These are phyloP conservation scores for Caenorhabditis zanzibari DNA, from an alignment of 2,888 invertebrate species.

Conservation along the genomic window DNA sequence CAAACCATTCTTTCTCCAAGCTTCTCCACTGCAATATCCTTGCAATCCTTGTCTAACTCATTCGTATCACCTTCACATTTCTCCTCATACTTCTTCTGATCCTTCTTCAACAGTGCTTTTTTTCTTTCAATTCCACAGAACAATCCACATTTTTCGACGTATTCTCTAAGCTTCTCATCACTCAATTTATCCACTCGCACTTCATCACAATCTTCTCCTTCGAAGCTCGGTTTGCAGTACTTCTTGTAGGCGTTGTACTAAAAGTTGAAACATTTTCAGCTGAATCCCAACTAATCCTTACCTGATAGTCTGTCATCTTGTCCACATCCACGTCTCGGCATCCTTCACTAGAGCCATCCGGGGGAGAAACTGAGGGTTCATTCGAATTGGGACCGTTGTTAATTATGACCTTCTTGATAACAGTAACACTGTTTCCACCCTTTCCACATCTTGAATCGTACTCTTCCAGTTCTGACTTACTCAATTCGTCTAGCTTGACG, in stretches of 20 bases:
- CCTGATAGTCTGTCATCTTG: conserved; percentile 18
- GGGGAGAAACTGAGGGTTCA: background rate
- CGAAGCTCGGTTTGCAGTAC: conserved; percentile 23
- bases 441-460: background rate
- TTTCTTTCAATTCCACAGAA: conserved; percentile 47
- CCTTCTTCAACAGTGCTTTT: conserved; percentile 17
- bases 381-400: background rate
- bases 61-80: conserved; percentile 35
- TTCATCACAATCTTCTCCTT: conserved; percentile 45
- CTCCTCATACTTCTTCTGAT: conserved; percentile 25
- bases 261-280: background rate
- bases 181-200: conserved; percentile 27
- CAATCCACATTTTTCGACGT: conserved; percentile 37
- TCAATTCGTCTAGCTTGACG: background rate
- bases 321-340: conserved; percentile 34
- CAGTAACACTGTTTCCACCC: background rate
- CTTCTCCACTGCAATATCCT: conserved; percentile 35
- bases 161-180: conserved; percentile 34
- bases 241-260: conserved; percentile 43
- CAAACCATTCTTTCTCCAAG: conserved; percentile 33
- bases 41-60: conserved; percentile 48
- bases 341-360: background rate
- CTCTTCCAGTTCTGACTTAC: conserved; percentile 1
- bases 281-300: background rate
- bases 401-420: conserved; percentile 24